phyloP scores from a whole-genome alignment of 2,888 invertebrate species.

The Argynnis bischoffii region DNA sequence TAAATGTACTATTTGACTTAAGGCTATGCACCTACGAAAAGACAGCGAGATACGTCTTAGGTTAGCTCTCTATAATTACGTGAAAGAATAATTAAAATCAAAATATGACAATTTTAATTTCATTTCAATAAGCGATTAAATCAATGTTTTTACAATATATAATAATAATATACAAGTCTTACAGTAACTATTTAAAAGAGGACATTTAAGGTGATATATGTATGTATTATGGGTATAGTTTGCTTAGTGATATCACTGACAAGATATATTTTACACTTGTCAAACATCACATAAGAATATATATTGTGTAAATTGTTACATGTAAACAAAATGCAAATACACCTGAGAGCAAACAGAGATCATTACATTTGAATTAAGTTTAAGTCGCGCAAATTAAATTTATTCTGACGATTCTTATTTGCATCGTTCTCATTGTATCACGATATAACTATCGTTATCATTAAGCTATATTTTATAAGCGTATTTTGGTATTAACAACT shows the following conservation, averaged over 20 bases:
- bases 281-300: conserved; percentile 35
- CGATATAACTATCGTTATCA: conserved; percentile 26
- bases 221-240: conserved; percentile 21
- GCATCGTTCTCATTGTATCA: conserved; percentile 21
- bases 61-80: not conserved
- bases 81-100: not conserved
- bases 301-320: conserved; percentile 35
- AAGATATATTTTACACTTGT: conserved; percentile 37
- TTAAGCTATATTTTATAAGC: conserved; percentile 42
- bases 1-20: too few relatives aligned
- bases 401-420: conserved; percentile 26
- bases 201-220: conserved; percentile 22
- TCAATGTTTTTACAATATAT: too few relatives aligned
- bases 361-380: conserved; percentile 44
- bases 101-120: conserved; percentile 8
- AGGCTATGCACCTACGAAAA: too few relatives aligned
- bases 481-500: conserved; percentile 39
- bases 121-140: conserved; percentile 1
- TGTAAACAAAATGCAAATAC: conserved; percentile 48
- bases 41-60: too few relatives aligned
- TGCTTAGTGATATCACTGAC: conserved; percentile 35
- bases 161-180: too few relatives aligned
- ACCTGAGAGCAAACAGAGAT: conserved; percentile 59
- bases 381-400: conserved; percentile 27
- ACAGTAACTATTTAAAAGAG: not conserved